Evolutionary conservation across 2,797 vertebrate genomes (phyloP).

Genomic region (Tokudaia tokunoshimensis): DNA sequence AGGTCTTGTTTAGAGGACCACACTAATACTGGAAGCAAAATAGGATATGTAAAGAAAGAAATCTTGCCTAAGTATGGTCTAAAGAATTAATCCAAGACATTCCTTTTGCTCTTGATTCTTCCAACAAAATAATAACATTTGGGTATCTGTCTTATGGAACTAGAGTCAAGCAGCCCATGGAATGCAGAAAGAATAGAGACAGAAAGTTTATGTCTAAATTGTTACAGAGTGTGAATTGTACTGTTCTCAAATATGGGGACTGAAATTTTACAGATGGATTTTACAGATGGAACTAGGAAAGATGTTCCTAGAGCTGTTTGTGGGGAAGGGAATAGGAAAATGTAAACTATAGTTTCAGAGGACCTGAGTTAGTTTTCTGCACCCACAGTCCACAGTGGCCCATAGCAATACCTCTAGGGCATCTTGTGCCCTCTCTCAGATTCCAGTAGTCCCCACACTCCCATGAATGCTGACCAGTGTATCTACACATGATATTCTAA

Average conservation of each 20-base stretch:
- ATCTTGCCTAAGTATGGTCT: constrained; percentile 67
- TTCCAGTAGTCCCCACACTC: background rate
- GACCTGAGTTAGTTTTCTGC: background rate
- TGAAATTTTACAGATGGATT: too few relatives aligned
- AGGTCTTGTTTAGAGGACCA: constrained; percentile 68
- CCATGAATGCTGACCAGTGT: background rate
- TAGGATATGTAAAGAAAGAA: constrained; percentile 72
- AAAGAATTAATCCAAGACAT: constrained; percentile 79
- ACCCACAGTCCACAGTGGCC: background rate
- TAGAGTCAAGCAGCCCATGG: constrained; percentile 67
- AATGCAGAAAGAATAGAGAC: constrained; percentile 40
- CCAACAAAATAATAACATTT: constrained; percentile 76
- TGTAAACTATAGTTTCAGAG: background rate
- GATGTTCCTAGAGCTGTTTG: background rate
- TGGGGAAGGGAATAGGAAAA: background rate
- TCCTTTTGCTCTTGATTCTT: constrained; percentile 71
- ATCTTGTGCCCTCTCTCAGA: background rate
- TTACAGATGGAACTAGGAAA: constrained; percentile 31
- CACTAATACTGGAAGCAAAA: constrained; percentile 61
- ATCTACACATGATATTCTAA: background rate
- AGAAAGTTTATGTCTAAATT: constrained; percentile 52
- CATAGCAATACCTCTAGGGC: background rate
- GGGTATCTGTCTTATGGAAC: constrained; percentile 64
- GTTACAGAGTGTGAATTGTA: constrained; percentile 59
- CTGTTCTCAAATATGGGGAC: constrained; percentile 35